Percentiles rank a stretch among this genome's conserved stretches.
phyloP scores from a whole-genome alignment of 2,113 vertebrate species.

The Ciconia maguari region DNA sequence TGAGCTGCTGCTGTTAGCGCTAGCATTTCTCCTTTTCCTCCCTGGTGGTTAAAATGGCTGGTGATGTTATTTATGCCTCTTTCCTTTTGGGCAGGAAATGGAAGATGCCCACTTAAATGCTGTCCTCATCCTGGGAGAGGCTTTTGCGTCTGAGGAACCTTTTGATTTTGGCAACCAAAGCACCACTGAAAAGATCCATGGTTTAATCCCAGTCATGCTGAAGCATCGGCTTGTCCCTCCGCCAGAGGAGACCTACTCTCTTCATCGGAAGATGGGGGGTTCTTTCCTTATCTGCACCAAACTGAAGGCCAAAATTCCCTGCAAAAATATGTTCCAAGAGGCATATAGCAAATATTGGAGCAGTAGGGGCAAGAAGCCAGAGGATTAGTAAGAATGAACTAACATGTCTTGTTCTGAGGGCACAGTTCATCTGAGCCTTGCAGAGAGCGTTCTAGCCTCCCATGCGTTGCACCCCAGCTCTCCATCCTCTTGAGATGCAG shows the following conservation, averaged over 20 bases:
- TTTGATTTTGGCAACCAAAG: slow-evolving; percentile 91
- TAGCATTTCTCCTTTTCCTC: not conserved
- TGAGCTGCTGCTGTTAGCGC: not conserved
- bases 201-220: slow-evolving; percentile 94
- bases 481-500: slow-evolving; percentile 22
- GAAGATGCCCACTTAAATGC: slow-evolving; percentile 91
- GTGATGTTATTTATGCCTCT: not conserved
- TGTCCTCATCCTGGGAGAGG: slow-evolving; percentile 96
- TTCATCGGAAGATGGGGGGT: slow-evolving; percentile 97
- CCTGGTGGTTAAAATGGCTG: not conserved
- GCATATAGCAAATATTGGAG: slow-evolving; percentile 86
- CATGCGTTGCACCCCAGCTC: not conserved
- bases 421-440: slow-evolving; percentile 1
- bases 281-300: slow-evolving; percentile 98
- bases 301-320: slow-evolving; percentile 86
- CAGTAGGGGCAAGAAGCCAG: slow-evolving; percentile 56
- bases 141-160: slow-evolving; percentile 83
- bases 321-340: slow-evolving; percentile 88
- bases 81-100: slow-evolving; percentile 81
- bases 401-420: not conserved
- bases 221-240: slow-evolving; percentile 92
- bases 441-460: slow-evolving; percentile 3
- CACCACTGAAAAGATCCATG: slow-evolving; percentile 94
- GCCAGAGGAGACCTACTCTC: slow-evolving; percentile 94
- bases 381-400: slow-evolving; percentile 22